phyloP scores from a whole-genome alignment of 2,888 invertebrate species.

The Nebria brevicollis region DNA sequence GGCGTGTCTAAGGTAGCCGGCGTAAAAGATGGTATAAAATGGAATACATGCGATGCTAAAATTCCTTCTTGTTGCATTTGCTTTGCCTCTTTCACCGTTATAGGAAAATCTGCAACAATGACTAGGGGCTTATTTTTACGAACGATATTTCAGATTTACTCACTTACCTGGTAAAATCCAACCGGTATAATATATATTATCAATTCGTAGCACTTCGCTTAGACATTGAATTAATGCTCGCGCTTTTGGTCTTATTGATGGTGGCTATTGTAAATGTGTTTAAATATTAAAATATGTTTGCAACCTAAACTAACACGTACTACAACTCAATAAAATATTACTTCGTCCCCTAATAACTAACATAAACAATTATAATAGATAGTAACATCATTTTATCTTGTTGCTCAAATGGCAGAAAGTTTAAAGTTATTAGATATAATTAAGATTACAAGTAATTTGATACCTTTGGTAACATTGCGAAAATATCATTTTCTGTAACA shows the following conservation, averaged over 20 bases:
- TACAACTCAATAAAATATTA: too few relatives aligned
- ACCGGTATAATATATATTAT: conserved; percentile 42
- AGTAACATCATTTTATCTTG: too few relatives aligned
- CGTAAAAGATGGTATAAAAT: conserved; percentile 60
- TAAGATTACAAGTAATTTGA: background rate
- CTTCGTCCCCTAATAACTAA: too few relatives aligned
- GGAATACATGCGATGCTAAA: conserved; percentile 66
- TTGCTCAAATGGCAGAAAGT: too few relatives aligned
- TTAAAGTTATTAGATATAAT: too few relatives aligned
- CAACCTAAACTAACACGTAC: too few relatives aligned
- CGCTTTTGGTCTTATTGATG: conserved; percentile 12
- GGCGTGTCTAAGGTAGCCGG: conserved; percentile 54
- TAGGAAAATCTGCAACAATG: conserved; percentile 60
- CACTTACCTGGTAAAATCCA: conserved; percentile 48
- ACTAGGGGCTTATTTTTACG: background rate
- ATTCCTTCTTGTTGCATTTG: conserved; percentile 62
- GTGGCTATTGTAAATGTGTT: conserved; percentile 3
- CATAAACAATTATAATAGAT: too few relatives aligned
- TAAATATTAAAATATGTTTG: too few relatives aligned
- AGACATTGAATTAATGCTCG: conserved; percentile 17
- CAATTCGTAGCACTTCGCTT: conserved; percentile 16
- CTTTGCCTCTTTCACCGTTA: conserved; percentile 63
- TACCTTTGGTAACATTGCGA: conserved; percentile 7
- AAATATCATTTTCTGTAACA: conserved; percentile 54
- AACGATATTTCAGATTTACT: background rate